A percentile compares a stretch with the other conserved stretches of the same genome.
phyloP scores from a whole-genome alignment of 2,797 vertebrate species.

The Malurus leucopterus region DNA sequence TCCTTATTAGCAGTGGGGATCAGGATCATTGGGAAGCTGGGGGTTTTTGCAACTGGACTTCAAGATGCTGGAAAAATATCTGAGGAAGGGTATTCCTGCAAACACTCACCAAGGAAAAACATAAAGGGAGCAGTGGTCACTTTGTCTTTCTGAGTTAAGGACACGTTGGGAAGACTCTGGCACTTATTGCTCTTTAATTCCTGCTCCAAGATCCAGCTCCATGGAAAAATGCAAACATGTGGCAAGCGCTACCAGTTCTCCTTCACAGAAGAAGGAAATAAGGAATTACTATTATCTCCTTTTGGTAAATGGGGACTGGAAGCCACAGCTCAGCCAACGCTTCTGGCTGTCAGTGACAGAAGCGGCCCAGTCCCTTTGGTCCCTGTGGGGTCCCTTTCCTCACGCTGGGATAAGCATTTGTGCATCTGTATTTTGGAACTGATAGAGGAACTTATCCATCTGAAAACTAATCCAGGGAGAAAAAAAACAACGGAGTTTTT shows the following conservation, averaged over 20 bases:
- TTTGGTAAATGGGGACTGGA: background rate
- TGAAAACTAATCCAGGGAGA: slow-evolving; percentile 15
- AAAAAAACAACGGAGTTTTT: background rate
- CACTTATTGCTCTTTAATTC: background rate
- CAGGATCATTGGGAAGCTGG: background rate
- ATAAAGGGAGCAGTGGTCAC: background rate
- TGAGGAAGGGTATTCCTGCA: background rate
- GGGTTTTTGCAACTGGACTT: background rate
- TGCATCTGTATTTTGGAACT: slow-evolving; percentile 32
- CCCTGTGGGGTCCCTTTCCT: background rate
- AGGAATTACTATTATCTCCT: background rate
- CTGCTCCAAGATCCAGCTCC: background rate
- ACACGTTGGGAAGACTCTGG: background rate
- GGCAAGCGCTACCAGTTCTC: background rate
- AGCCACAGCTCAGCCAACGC: background rate
- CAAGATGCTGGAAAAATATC: background rate
- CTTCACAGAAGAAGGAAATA: background rate
- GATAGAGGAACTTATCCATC: background rate
- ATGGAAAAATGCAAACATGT: background rate
- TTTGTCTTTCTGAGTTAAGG: background rate
- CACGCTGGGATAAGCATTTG: slow-evolving; percentile 15
- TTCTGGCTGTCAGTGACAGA: background rate
- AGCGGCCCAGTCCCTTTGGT: background rate
- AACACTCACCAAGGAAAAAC: background rate
- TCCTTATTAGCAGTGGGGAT: background rate